These are phyloP conservation scores for Molorchus minor DNA, from an alignment of 2,888 invertebrate species.

Conservation along the genomic window DNA sequence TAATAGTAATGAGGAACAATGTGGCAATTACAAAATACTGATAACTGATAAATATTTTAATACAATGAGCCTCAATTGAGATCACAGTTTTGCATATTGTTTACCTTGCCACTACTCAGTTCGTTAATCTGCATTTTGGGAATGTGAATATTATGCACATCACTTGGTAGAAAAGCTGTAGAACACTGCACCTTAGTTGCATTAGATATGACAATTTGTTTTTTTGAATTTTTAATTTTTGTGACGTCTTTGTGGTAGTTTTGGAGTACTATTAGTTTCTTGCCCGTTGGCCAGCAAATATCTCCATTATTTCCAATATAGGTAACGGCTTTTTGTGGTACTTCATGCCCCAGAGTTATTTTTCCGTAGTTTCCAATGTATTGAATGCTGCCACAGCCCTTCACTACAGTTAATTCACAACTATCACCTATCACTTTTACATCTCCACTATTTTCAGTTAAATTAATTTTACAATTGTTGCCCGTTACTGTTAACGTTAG, in stretches of 20 bases:
- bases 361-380: conserved; percentile 44
- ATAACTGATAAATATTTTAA: too few species aligned
- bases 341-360: conserved; percentile 31
- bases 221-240: not conserved
- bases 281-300: conserved; percentile 6
- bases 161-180: not conserved
- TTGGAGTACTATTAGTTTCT: conserved; percentile 3
- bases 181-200: conserved; percentile 6
- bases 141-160: not conserved
- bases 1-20: too few species aligned
- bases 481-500: conserved; percentile 34
- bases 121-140: not conserved
- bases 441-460: conserved; percentile 35
- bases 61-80: too few species aligned
- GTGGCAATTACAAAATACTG: too few species aligned
- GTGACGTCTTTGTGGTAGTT: not conserved
- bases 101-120: too few species aligned
- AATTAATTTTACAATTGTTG: conserved; percentile 39
- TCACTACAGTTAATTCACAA: conserved; percentile 35
- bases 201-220: conserved; percentile 15
- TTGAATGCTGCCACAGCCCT: conserved; percentile 38
- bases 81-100: too few species aligned
- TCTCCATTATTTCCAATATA: conserved; percentile 40
- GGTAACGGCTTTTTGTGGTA: conserved; percentile 34
- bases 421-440: conserved; percentile 42